These are phyloP conservation scores for Drosophila varians DNA, from an alignment of 1,140 invertebrate species.

Conservation along the genomic window DNA sequence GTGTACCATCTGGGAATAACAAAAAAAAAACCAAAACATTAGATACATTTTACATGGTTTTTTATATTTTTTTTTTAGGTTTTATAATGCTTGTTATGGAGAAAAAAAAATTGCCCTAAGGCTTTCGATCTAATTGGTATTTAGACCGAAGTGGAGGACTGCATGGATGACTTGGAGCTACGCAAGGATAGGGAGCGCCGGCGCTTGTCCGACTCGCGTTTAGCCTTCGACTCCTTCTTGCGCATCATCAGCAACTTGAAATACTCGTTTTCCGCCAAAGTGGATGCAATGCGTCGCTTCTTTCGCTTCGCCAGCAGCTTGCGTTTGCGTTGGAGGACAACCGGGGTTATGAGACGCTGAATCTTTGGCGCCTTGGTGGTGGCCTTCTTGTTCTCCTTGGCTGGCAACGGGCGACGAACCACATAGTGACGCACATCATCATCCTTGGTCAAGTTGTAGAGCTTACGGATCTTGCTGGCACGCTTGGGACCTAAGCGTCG, in stretches of 20 bases:
- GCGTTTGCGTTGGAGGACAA: slow-evolving; percentile 95
- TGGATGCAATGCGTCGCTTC: slow-evolving; percentile 92
- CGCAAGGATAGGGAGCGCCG: slow-evolving; percentile 91
- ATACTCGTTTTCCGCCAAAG: slow-evolving; percentile 96
- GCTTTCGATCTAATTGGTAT: too few relatives aligned
- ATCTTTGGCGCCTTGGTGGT: slow-evolving; percentile 97
- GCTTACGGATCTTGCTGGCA: slow-evolving; percentile 98
- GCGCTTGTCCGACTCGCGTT: slow-evolving; percentile 89
- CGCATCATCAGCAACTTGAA: slow-evolving; percentile 97
- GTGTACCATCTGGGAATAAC: neutral
- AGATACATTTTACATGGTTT: neutral
- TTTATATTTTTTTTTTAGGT: neutral
- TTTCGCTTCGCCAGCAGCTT: slow-evolving; percentile 96
- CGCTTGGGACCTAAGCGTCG: slow-evolving; percentile 98
- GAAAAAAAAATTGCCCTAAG: neutral
- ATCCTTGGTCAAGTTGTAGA: slow-evolving; percentile 98
- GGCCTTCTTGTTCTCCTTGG: slow-evolving; percentile 95
- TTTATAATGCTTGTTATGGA: neutral
- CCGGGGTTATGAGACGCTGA: slow-evolving; percentile 98
- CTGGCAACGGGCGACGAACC: slow-evolving; percentile 94
- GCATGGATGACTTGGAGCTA: slow-evolving; percentile 87
- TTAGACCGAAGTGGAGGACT: neutral
- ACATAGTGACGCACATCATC: slow-evolving; percentile 99
- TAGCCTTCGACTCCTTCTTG: slow-evolving; percentile 97
- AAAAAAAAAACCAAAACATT: neutral